Evolutionary conservation across 2,797 vertebrate species (phyloP).

Genomic region (Steatocranus sp.): DNA sequence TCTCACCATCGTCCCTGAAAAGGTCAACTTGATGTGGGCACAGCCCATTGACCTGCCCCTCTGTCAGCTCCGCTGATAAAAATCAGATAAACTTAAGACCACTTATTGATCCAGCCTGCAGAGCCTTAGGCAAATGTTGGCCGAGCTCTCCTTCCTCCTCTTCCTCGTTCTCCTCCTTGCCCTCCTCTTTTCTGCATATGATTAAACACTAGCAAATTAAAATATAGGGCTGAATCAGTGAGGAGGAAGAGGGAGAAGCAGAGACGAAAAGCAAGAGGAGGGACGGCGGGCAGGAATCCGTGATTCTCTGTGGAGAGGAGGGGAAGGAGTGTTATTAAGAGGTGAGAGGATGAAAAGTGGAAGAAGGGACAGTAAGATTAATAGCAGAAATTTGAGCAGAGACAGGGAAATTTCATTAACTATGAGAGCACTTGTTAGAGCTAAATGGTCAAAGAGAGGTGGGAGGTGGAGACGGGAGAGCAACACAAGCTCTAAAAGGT

Average conservation of each 20-base stretch:
- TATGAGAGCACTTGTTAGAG: constrained; percentile 70
- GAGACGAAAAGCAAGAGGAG: background rate
- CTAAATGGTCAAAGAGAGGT: constrained; percentile 65
- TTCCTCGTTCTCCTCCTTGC: background rate
- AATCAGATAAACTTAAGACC: constrained; percentile 99
- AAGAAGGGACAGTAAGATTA: constrained; percentile 63
- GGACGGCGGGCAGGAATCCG: background rate
- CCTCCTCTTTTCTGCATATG: constrained; percentile 65
- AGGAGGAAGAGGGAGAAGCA: background rate
- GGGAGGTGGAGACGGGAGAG: constrained; percentile 13
- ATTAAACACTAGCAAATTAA: constrained; percentile 71
- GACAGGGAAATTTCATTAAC: constrained; percentile 74
- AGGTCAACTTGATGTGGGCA: constrained; percentile 99
- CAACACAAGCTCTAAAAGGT: background rate
- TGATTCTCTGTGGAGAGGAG: constrained; percentile 25
- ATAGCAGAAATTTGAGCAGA: constrained; percentile 68
- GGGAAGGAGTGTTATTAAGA: constrained; percentile 53
- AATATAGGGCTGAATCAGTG: constrained; percentile 5
- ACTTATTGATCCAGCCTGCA: constrained; percentile 88
- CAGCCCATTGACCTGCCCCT: constrained; percentile 96
- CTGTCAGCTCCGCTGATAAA: constrained; percentile 98
- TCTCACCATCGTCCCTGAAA: constrained; percentile 95
- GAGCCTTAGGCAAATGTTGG: constrained; percentile 98
- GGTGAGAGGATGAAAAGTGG: constrained; percentile 59
- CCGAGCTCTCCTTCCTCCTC: constrained; percentile 81